Percentiles rank a stretch among this genome's conserved stretches.
phyloP scores from a whole-genome alignment of 2,888 invertebrate species.

The Tinea trinotella region DNA sequence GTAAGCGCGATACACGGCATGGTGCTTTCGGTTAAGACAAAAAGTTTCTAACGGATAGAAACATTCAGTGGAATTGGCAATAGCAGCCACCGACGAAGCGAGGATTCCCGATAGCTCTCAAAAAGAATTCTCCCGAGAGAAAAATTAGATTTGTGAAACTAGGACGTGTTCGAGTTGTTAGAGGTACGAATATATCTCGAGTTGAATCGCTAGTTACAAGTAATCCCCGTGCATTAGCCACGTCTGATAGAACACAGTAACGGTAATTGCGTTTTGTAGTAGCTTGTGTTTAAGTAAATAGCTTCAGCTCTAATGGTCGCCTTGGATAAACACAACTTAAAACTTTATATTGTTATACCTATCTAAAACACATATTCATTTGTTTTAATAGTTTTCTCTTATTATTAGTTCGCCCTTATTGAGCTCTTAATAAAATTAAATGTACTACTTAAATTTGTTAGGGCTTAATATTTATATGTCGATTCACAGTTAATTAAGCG shows the following conservation, averaged over 20 bases:
- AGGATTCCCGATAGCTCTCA: slow-evolving; percentile 45
- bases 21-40: slow-evolving; percentile 18
- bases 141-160: slow-evolving; percentile 66
- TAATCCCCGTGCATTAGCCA: slow-evolving; percentile 16
- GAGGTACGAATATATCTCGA: slow-evolving; percentile 16
- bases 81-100: slow-evolving; percentile 31
- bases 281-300: slow-evolving; percentile 13
- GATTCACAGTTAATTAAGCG: too few species aligned
- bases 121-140: slow-evolving; percentile 49
- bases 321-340: neutral
- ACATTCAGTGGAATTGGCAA: slow-evolving; percentile 47
- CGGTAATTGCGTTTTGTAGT: slow-evolving; percentile 16
- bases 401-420: too few species aligned
- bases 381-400: too few species aligned
- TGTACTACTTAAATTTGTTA: too few species aligned
- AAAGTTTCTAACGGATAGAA: slow-evolving; percentile 31
- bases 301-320: neutral
- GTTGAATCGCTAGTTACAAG: slow-evolving; percentile 14
- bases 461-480: too few species aligned
- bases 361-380: too few species aligned
- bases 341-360: neutral
- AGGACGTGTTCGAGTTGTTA: slow-evolving; percentile 42
- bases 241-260: neutral
- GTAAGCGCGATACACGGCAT: slow-evolving; percentile 9
- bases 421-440: too few species aligned